These are phyloP conservation scores for Epinephelus lanceolatus DNA, from an alignment of 2,113 vertebrate genomes.

Conservation along the genomic window DNA sequence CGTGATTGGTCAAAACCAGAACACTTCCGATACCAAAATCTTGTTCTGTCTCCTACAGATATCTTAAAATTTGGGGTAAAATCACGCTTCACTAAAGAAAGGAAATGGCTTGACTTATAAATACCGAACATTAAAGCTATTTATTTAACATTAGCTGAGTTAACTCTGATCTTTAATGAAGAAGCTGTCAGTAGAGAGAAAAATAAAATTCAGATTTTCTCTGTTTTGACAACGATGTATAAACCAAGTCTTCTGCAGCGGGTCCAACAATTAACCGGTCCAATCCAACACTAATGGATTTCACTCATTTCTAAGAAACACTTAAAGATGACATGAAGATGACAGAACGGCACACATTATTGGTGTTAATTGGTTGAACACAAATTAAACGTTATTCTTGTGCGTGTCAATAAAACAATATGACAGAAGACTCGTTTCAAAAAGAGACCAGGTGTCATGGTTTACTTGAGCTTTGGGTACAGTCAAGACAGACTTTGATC, in stretches of 20 bases:
- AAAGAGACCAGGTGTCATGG: conserved; percentile 6
- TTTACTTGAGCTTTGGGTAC: conserved; percentile 54
- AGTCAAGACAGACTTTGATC: conserved; percentile 47
- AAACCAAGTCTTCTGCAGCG: conserved; percentile 1
- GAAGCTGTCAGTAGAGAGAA: neutral
- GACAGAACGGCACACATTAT: neutral
- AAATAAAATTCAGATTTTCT: neutral
- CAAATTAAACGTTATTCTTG: neutral
- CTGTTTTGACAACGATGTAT: neutral
- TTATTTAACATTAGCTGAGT: neutral
- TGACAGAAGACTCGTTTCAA: conserved; percentile 14
- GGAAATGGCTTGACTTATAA: neutral
- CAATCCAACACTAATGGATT: neutral
- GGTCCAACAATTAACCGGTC: neutral
- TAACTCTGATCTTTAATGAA: neutral
- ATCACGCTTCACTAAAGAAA: too few species aligned
- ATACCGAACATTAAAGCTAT: neutral
- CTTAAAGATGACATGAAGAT: neutral
- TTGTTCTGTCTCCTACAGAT: too few species aligned
- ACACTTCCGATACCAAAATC: too few species aligned
- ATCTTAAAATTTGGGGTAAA: too few species aligned
- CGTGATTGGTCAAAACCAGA: too few species aligned
- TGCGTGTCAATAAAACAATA: neutral
- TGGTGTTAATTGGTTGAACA: neutral
- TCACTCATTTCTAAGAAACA: neutral